Base-by-base conservation (phyloP, 2,797 vertebrate genomes). In the Poeciliopsis gracilis region DNA sequence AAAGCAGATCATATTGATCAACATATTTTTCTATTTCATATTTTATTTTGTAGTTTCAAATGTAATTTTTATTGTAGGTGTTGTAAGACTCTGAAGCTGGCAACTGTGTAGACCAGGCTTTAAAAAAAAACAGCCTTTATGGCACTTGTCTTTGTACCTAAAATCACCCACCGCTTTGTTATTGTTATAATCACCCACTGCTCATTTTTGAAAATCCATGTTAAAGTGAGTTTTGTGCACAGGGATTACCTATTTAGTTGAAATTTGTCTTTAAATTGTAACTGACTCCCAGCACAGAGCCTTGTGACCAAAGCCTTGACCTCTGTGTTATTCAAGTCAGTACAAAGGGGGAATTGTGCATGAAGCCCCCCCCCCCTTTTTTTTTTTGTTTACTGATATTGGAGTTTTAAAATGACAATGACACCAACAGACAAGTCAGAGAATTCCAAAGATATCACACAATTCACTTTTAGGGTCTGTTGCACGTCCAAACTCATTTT, bases 321-420 rank as follows among this genome's bases (percentile, higher is more conserved):
- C 66, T 69, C 38, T 43, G 5, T 69, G 36, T 13, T 69, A 69
- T 69, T 69, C 43, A 43, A 69, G 66, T 69, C 38, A 43, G 66
- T 43, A 23, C 20, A 38, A 67, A 41, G 11, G 23, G 66, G 20
- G 20, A 67, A 69, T 25, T 41, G 66, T 69, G 23, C 25, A 30
- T 43, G 38, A 69, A 69, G 11, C n/a, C 20, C 10, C 23, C 5
- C 36, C 36, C 41, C 41, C 41, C 41, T 46, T 46, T 15, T 18
- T 47, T 18, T 49, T 49, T 7, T 33, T 33, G 33, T 33, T 33
- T 20, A 49, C 10, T 69, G 23, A 13, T 43, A 43, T 41, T 69
- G 38, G 41, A 38, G 33, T 23, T 66, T 66, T 66, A 38, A 66
- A 66, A 36, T 66, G 61, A 23, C 61, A 20, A 11, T 23, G 61